Percentiles rank a stretch among this genome's conserved stretches.
phyloP scores from a whole-genome alignment of 2,888 invertebrate species.

The Aphrophora alni region DNA sequence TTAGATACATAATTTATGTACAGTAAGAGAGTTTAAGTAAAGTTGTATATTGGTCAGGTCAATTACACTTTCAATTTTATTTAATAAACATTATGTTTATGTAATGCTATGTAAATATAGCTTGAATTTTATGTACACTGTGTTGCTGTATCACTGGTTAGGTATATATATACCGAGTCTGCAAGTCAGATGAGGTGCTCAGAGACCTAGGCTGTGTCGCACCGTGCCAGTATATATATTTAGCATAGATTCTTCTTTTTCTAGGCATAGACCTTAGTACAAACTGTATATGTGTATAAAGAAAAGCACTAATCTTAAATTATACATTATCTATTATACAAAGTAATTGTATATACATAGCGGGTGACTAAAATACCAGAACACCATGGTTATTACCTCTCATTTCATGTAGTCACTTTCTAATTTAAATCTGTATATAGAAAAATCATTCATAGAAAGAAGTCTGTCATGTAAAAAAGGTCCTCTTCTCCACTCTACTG shows the following conservation, averaged over 20 bases:
- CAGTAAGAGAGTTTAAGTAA: neutral
- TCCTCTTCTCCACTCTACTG: too few relatives aligned
- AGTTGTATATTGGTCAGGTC: neutral
- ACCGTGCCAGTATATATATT: neutral
- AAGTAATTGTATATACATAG: neutral
- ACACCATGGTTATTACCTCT: neutral
- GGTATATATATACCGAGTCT: neutral
- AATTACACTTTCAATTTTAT: neutral
- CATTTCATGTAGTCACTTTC: too few relatives aligned
- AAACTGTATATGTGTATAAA: neutral
- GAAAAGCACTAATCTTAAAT: neutral
- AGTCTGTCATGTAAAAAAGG: too few relatives aligned
- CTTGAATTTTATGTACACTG: neutral
- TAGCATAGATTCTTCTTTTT: neutral
- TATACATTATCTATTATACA: neutral
- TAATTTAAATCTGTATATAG: too few relatives aligned
- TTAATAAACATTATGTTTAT: neutral
- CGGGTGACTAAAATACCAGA: neutral
- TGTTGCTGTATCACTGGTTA: conserved; percentile 4
- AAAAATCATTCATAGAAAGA: too few relatives aligned
- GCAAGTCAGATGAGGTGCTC: neutral
- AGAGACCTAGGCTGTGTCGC: conserved; percentile 6
- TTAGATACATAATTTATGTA: conserved; percentile 1
- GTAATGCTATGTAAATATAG: neutral
- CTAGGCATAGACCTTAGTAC: neutral